Evolutionary conservation across 2,888 invertebrate genomes (phyloP), one percentile per base, ranked within the genome.

Genomic region (Sarcophaga subvicina): DNA sequence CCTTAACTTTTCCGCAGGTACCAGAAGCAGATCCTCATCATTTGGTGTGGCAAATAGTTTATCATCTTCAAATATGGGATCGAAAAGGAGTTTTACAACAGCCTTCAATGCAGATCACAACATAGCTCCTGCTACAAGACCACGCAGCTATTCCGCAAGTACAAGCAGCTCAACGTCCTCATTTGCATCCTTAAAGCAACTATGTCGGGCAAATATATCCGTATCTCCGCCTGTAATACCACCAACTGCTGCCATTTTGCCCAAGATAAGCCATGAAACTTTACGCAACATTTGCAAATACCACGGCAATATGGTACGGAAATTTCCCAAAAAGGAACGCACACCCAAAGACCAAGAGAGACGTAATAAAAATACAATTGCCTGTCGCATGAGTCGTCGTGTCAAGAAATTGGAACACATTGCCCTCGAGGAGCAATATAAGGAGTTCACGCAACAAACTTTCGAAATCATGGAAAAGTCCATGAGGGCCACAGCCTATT

Each of bases 261-360:
- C 89, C 6, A 78, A 83, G 22, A 90, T 92, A 17, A 90, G 88
- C 20, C 81, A 89, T 4, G 90, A 89, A 20, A 89, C 90, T 8
- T 64, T 92, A 37, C 88, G 85, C 17, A 90, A 89, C 79, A 91
- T 92, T 72, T 92, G 91, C 76, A 91, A 91, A 60, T 92, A 91
- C 81, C 92, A 92, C 59, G 90, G 89, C 3, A 93, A 93, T 22
- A 93, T 93, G 92, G 93, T 92, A 2, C 87, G 92, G 0, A 90
- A 90, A 11, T 93, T 92, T 73, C 93, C 93, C 0, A 92, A 92
- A 64, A 92, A 91, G 47, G 91, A 92, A 75, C 91, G 93, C 8
- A 88, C 91, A 3, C 89, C 90, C 27, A 93, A 92, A 82, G 92
- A 93, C 72, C 92, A 93, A 83, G 92, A 93, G 75, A 89, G 92